Base-by-base conservation (phyloP, 2,797 vertebrate species). In the Anguilla anguilla region DNA sequence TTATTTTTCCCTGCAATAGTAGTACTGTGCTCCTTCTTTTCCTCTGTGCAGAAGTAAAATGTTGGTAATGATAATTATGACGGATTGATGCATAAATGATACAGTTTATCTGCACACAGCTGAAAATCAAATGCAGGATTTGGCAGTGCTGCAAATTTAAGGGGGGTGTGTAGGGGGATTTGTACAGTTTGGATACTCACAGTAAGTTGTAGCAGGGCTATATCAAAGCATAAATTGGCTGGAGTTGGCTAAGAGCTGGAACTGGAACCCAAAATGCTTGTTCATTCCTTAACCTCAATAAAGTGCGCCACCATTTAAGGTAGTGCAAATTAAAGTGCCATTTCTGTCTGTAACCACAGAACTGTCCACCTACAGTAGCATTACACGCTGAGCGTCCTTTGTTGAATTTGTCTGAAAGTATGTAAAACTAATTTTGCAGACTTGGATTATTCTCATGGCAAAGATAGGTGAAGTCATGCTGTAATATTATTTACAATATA, bases 301-400 rank as follows among this genome's bases (percentile, higher is more conserved):
- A 90, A 90, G 90, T 90, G 88, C 83, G 86, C 77, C 87, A 86
- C 86, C 92, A 91, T 92, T 93, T 92, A 89, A 89, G 91, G 91
- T 90, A 92, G 84, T 85, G 74, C 87, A 86, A 86, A 77, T 91
- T 87, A 85, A 84, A 85, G 91, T 89, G 77, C 61, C 69, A 59
- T 67, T 84, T 85, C 55, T 39, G 28, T 0, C 35, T 17, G 77
- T 81, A 9, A 49, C 77, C 35, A 39, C 72, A 77, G 22, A 3
- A 43, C 72, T 77, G 72, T 43, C 39, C 17, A 2, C 39, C 43
- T 25, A 13, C 31, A 74, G 10, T 43, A 77, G 72, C 72, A 15
- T 77, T 77, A 15, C 5, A 4, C 6, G 19, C 35, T 77, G n/a
- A 43, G 43, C 2, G 3, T 74, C 15, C 31, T 35, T 35, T 74